Evolutionary conservation across 2,888 invertebrate genomes (phyloP), one percentile per base, ranked within the genome.

Genomic region (Scelioninae gen. 1): DNA sequence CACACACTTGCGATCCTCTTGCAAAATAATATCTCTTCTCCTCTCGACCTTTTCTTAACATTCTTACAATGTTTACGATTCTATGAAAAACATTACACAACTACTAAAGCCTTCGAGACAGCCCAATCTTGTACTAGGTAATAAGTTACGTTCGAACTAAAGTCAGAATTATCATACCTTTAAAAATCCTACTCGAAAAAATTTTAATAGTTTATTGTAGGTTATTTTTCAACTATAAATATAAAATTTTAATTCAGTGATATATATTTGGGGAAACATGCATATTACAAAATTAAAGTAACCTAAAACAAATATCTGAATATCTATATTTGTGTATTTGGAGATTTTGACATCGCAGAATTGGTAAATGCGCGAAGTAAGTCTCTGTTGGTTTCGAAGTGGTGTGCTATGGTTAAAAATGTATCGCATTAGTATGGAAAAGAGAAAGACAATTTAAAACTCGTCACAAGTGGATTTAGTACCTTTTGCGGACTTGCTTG

Each of bases 401-500:
- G 55, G 16, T 85, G 63, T 38, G 75, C 32, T 34, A 49, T 53
- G 83, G 85, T 84, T 87, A 85, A 87, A 84, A 85, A 60, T 69
- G 75, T 80, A 82, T 79, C 72, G 49, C 87, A 88, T 89, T 87
- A 88, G 88, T 89, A 90, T 89, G 74, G 88, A 86, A 84, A 85
- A 86, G 83, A 84, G 83, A 84, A 63, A 86, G 87, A 84, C 88
- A 86, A 86, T 89, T 88, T 89, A 86, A 89, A 90, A 90, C 88
- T 89, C 87, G 88, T 89, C 88, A 85, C 87, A 89, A 90, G 90
- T 90, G 90, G 90, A 90, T 90, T 90, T 90, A 86, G 77, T 65
- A 69, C 82, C 56, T 86, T 86, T 85, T 77, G 78, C 79, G 86
- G 85, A 86, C 86, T 83, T 84, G 86, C 84, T 77, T 85, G 87